Conservation (phyloP, 2,888 invertebrate genomes). For the Dolichopus griseipennis region DNA sequence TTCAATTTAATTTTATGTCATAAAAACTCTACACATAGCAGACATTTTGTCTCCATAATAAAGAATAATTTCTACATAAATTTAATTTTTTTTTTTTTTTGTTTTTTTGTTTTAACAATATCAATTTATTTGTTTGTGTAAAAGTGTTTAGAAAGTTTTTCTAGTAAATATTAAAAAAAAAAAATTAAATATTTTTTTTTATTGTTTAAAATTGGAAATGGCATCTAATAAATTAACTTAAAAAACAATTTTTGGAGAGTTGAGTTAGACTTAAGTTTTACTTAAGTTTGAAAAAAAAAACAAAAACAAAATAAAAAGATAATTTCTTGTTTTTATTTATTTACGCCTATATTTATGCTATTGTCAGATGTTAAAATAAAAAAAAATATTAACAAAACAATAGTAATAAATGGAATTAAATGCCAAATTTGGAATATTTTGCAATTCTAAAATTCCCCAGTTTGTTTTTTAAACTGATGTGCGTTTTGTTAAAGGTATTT, state of each 20-base stretch:
- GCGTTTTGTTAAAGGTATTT: too few species aligned
- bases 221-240: background rate
- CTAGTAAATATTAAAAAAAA: too few species aligned
- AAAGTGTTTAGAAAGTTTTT: too few species aligned
- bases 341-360: background rate
- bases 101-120: background rate
- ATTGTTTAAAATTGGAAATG: constrained; percentile 1
- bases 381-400: background rate
- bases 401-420: background rate
- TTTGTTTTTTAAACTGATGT: background rate
- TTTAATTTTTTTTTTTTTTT: background rate
- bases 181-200: background rate
- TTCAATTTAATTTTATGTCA: background rate
- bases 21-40: background rate
- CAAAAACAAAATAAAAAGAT: too few species aligned
- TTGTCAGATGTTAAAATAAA: too few species aligned
- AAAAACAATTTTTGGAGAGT: too few species aligned
- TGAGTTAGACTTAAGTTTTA: background rate
- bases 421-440: background rate
- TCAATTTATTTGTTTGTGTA: background rate
- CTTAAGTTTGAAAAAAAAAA: too few species aligned
- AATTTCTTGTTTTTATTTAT: background rate
- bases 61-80: background rate
- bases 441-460: background rate
- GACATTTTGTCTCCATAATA: constrained; percentile 3